Evolutionary conservation across 1,140 invertebrate genomes (phyloP).

Genomic region (Pantala flavescens): DNA sequence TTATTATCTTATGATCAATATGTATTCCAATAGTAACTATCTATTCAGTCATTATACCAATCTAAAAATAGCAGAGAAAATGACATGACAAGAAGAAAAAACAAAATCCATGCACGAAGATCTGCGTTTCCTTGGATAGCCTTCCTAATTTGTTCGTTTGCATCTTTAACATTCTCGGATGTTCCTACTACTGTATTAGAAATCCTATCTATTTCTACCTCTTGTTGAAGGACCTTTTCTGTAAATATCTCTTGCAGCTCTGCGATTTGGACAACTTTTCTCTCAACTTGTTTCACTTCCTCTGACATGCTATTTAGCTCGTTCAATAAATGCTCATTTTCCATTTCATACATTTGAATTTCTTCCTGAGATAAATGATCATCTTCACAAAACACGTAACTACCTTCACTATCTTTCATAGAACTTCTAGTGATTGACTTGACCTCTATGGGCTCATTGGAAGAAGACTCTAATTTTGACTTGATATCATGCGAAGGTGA

Average conservation of each 20-base stretch:
- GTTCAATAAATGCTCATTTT: conserved; percentile 71
- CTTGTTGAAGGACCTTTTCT: conserved; percentile 94
- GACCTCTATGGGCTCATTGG: neutral
- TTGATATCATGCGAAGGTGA: neutral
- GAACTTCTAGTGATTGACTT: conserved; percentile 18
- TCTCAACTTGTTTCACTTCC: conserved; percentile 76
- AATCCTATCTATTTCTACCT: conserved; percentile 84
- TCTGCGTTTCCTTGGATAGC: conserved; percentile 95
- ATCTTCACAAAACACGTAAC: conserved; percentile 12
- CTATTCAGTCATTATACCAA: conserved; percentile 90
- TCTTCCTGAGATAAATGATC: conserved; percentile 63
- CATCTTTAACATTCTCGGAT: conserved; percentile 91
- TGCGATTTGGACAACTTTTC: conserved; percentile 90
- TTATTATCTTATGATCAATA: neutral
- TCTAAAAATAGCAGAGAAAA: conserved; percentile 92
- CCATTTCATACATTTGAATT: conserved; percentile 78
- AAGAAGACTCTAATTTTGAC: neutral
- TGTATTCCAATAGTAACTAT: neutral
- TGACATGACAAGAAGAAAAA: conserved; percentile 91
- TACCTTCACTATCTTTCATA: conserved; percentile 28
- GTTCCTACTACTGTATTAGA: conserved; percentile 75
- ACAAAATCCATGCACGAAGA: conserved; percentile 84
- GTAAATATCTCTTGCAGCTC: conserved; percentile 94
- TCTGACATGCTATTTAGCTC: conserved; percentile 66
- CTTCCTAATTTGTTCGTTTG: conserved; percentile 91